phyloP scores from a whole-genome alignment of 2,113 vertebrate species.

The Cebidichthys violaceus region DNA sequence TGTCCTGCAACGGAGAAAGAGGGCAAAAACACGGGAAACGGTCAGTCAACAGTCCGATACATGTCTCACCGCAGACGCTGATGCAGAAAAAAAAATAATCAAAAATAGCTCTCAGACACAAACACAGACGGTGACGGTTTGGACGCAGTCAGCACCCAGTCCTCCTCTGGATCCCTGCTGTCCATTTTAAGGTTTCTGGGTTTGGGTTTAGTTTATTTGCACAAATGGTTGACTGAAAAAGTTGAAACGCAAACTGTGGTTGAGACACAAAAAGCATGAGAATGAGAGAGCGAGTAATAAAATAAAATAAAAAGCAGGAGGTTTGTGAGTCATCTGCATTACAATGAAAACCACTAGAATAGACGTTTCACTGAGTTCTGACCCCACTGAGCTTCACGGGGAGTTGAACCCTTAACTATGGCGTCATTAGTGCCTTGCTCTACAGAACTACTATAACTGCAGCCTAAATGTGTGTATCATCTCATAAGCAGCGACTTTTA shows the following conservation, averaged over 20 bases:
- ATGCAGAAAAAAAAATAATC: slow-evolving; percentile 19
- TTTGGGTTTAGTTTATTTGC: slow-evolving; percentile 46
- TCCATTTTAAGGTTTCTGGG: slow-evolving; percentile 23
- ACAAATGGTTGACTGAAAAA: slow-evolving; percentile 12
- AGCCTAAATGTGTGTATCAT: neutral
- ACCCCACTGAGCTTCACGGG: neutral
- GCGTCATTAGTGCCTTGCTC: neutral
- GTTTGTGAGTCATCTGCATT: slow-evolving; percentile 22
- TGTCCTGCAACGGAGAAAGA: slow-evolving; percentile 80
- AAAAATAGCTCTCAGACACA: slow-evolving; percentile 48
- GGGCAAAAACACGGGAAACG: neutral
- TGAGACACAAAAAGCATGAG: slow-evolving; percentile 5
- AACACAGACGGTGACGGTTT: slow-evolving; percentile 27
- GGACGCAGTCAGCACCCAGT: slow-evolving; percentile 33
- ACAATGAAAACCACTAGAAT: neutral
- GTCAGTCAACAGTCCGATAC: neutral
- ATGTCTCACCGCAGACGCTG: slow-evolving; percentile 14
- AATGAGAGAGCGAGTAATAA: neutral
- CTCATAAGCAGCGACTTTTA: neutral
- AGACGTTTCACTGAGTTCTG: neutral
- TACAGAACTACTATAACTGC: neutral
- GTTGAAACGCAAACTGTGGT: slow-evolving; percentile 34
- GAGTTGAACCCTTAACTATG: slow-evolving; percentile 15
- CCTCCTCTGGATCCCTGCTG: slow-evolving; percentile 16
- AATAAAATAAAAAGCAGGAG: neutral